Evolutionary conservation across 1,140 invertebrate species (phyloP).

Genomic region (Dolichoris vasculosae): DNA sequence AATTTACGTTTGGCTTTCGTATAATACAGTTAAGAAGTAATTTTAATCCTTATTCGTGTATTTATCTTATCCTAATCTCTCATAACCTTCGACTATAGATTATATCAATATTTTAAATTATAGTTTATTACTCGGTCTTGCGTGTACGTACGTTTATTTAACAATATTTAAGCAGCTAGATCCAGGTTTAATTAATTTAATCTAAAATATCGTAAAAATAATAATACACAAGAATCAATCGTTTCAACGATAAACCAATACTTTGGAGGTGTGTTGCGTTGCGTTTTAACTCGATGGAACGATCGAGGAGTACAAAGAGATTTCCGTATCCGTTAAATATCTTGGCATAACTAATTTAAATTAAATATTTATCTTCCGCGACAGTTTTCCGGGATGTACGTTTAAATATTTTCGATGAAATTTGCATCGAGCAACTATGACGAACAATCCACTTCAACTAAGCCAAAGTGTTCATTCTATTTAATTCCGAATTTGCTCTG

Average conservation of each 20-base stretch:
- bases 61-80: neutral
- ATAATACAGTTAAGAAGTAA: neutral
- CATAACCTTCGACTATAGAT: neutral
- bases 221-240: neutral
- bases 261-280: neutral
- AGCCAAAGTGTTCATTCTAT: constrained; percentile 1
- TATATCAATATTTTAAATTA: neutral
- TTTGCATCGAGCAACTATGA: neutral
- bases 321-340: neutral
- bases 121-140: too few relatives aligned
- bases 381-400: neutral
- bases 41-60: neutral
- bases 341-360: constrained; percentile 6
- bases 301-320: neutral
- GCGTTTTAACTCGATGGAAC: neutral
- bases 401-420: constrained; percentile 16
- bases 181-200: too few relatives aligned
- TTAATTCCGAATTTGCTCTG: neutral
- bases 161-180: too few relatives aligned
- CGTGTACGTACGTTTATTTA: too few relatives aligned
- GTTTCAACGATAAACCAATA: neutral
- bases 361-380: constrained; percentile 19
- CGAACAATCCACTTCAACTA: neutral
- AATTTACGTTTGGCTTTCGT: neutral
- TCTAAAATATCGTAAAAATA: neutral